Evolutionary conservation across 2,888 invertebrate genomes (phyloP).

Genomic region (Branchinecta sandiegonensis): DNA sequence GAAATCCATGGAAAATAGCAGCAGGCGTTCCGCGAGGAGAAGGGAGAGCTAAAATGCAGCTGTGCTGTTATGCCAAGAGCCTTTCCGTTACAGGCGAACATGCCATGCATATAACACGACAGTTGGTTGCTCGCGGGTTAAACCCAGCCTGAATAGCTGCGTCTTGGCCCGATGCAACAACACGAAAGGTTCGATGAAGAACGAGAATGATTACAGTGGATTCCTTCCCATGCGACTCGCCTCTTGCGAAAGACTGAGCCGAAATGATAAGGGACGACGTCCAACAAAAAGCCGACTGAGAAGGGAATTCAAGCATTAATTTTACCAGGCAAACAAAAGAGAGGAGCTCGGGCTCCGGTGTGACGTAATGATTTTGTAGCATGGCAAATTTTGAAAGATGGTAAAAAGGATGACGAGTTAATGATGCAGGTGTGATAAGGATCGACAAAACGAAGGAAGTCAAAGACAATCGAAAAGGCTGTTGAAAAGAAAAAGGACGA

Average conservation of each 20-base stretch:
- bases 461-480: too few species aligned
- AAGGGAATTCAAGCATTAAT: background rate
- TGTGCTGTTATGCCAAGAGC: constrained; percentile 13
- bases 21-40: constrained; percentile 15
- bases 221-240: too few species aligned
- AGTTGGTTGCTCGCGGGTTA: constrained; percentile 15
- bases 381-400: too few species aligned
- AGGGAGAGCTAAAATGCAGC: constrained; percentile 16
- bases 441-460: too few species aligned
- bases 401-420: too few species aligned
- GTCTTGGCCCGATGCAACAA: constrained; percentile 2
- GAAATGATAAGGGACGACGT: constrained; percentile 13
- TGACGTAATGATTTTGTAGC: too few species aligned
- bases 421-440: too few species aligned
- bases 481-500: too few species aligned
- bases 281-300: constrained; percentile 4
- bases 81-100: constrained; percentile 12
- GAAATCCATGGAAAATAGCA: constrained; percentile 16
- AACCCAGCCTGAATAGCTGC: constrained; percentile 16
- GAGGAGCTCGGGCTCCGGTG: too few species aligned
- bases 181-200: background rate
- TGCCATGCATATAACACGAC: constrained; percentile 13
- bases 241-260: constrained; percentile 9
- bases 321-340: background rate
- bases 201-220: too few species aligned